Conservation (phyloP, 2,797 vertebrate genomes). For the Monodelphis domestica region DNA sequence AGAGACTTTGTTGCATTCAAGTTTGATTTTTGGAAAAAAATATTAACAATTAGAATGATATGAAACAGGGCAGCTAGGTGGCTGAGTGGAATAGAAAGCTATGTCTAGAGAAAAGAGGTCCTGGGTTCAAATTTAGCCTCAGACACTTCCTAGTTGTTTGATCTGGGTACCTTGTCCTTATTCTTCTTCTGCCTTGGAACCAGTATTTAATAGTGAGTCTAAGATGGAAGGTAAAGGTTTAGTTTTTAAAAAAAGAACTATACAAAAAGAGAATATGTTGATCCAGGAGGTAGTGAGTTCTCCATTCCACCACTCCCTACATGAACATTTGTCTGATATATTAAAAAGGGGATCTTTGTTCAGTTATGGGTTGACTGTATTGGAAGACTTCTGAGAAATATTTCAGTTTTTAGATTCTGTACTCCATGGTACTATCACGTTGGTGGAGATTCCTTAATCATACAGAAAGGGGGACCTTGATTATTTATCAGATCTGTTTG, state of each 20-base stretch:
- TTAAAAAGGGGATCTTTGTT: background rate
- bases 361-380: background rate
- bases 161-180: no score
- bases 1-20: background rate
- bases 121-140: no score
- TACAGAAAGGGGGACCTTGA: background rate
- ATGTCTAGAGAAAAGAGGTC: no score
- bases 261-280: background rate
- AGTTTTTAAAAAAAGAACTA: no score
- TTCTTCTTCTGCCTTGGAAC: no score
- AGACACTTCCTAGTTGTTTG: no score
- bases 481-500: background rate
- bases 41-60: background rate
- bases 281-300: background rate
- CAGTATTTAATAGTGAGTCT: no score
- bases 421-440: background rate
- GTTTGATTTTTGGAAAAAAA: background rate
- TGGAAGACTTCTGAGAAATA: background rate
- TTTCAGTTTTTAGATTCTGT: background rate
- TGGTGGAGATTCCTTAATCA: background rate
- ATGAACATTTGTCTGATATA: background rate
- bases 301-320: background rate
- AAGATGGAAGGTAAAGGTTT: no score
- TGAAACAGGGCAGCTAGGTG: no score
- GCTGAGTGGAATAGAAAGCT: no score